Base-by-base conservation (phyloP, 2,797 vertebrate species). In the Xenopus petersii region DNA sequence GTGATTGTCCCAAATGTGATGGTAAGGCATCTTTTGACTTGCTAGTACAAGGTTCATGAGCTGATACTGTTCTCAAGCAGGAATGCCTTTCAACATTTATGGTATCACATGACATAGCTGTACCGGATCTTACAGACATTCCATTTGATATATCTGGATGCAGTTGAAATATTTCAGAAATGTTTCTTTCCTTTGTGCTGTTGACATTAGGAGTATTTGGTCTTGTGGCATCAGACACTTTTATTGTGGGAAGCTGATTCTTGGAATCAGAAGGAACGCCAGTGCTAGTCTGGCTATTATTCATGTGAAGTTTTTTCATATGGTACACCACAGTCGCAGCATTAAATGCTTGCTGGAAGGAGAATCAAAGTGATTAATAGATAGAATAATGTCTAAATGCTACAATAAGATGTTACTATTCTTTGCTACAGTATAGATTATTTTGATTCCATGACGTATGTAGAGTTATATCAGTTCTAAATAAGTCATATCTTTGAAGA, bases 231-330 rank as follows among this genome's bases (percentile, higher is more conserved):
- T 84, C 84, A 0, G 81, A 70, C 70, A 71, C 16, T 47, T 68
- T 74, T 0, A 62, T 21, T 3, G 49, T 4, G 2, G 2, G 0
- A 0, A 87, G 83, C 0, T 56, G 26, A 30, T 21, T 21, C 21
- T 21, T 21, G 21, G 21, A 21, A 21, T 30, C 26, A 30, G 26
- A 30, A 30, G 26, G 26, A 30, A 30, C 2, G 26, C 26, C 5
- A 0, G 80, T 71, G 51, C 81, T 81, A 0, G 87, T 89, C 26
- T 73, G 65, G 55, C 42, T 60, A 5, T 81, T 67, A 1, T 89
- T 89, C 83, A 88, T 82, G 79, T 98, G 95, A 15, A 96, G 86
- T 79, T 95, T 98, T 85, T 81, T 92, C 94, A 98, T 94, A 84
- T 96, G 94, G 71, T 93, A 87, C 64, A 98, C 88, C 0, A 91